These are phyloP conservation scores for Parnassius glacialis DNA, from an alignment of 2,888 invertebrate genomes.

Conservation along the genomic window DNA sequence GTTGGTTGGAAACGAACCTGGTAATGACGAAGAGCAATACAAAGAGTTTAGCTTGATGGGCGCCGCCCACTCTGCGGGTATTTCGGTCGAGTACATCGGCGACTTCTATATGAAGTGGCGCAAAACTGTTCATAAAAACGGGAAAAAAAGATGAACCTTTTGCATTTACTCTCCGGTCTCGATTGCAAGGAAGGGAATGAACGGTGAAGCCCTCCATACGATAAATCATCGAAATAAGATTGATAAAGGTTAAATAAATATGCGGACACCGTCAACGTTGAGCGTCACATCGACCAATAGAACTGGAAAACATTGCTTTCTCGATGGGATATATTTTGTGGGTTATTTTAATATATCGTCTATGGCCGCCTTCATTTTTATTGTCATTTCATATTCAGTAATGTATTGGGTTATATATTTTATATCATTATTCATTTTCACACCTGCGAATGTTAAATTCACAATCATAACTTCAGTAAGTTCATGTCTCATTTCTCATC, in stretches of 20 bases:
- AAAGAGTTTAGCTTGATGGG: slow-evolving; percentile 88
- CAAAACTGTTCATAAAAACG: slow-evolving; percentile 79
- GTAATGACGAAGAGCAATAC: slow-evolving; percentile 63
- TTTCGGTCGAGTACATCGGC: slow-evolving; percentile 89
- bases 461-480: too few relatives aligned
- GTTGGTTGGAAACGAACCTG: slow-evolving; percentile 83
- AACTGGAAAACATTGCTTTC: slow-evolving; percentile 11
- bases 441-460: too few relatives aligned
- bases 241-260: slow-evolving; percentile 33
- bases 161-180: slow-evolving; percentile 45
- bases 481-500: slow-evolving; percentile 17
- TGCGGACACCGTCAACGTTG: slow-evolving; percentile 26
- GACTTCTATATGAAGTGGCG: slow-evolving; percentile 94
- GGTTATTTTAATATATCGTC: slow-evolving; percentile 12
- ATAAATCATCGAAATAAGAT: slow-evolving; percentile 39
- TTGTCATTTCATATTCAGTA: slow-evolving; percentile 9
- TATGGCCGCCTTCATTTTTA: slow-evolving; percentile 18
- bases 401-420: slow-evolving; percentile 23
- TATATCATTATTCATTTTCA: slow-evolving; percentile 24
- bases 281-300: slow-evolving; percentile 5
- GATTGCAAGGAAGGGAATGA: slow-evolving; percentile 48
- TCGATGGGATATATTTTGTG: slow-evolving; percentile 18
- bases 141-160: slow-evolving; percentile 72
- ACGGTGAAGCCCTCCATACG: slow-evolving; percentile 39
- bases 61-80: slow-evolving; percentile 89